Percentiles rank a stretch among this genome's conserved stretches.
phyloP scores from a whole-genome alignment of 2,113 vertebrate species.

The Sarotherodon lohbergeri region DNA sequence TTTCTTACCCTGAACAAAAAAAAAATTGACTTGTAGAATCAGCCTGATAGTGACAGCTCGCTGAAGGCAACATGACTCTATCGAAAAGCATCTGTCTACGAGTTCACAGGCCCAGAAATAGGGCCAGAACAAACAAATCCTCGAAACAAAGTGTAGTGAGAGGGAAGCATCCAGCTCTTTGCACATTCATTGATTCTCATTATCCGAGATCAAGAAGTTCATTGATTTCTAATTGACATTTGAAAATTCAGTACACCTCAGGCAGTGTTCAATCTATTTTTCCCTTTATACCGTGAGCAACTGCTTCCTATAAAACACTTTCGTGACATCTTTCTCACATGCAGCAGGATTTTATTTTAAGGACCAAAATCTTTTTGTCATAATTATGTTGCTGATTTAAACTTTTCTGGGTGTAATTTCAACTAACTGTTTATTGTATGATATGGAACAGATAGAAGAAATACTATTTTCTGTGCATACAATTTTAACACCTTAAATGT shows the following conservation, averaged over 20 bases:
- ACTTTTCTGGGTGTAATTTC: not conserved
- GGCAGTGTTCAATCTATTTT: not conserved
- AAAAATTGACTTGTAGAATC: not conserved
- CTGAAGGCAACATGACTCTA: constrained; percentile 2
- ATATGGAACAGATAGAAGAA: not conserved
- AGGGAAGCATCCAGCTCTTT: not conserved
- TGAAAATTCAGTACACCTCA: not conserved
- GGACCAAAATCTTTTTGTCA: not conserved
- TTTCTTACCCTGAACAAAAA: not conserved
- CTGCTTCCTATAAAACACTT: not conserved
- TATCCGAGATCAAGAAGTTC: not conserved
- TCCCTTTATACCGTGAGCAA: not conserved
- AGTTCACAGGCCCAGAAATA: not conserved
- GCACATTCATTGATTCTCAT: not conserved
- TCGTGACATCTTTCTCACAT: not conserved
- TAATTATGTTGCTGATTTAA: not conserved
- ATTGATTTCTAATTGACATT: not conserved
- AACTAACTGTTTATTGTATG: not conserved
- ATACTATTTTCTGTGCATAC: not conserved
- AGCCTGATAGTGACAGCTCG: constrained; percentile 15
- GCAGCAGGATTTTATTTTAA: not conserved
- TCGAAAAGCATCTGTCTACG: constrained; percentile 15
- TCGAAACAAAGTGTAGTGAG: not conserved
- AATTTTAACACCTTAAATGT: not conserved
- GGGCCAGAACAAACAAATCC: not conserved